Evolutionary conservation across 1,140 invertebrate species (phyloP), one percentile per base, ranked within the genome.

Genomic region (Battus philenor): DNA sequence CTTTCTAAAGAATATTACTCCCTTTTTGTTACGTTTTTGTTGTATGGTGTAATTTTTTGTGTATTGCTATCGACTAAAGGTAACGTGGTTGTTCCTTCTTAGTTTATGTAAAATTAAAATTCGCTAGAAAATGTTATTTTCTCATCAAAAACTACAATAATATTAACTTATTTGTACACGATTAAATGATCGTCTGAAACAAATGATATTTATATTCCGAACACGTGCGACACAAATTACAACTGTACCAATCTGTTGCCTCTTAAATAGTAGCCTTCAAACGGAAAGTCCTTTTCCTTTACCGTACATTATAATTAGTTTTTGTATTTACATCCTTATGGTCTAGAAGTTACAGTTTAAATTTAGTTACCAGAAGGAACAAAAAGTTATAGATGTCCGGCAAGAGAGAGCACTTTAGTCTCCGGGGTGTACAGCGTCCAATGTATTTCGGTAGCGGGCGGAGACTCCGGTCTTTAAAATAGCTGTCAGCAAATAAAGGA

Each of bases 401-500:
- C 44, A 53, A 51, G 36, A 30, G 51, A 41, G 47, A 52, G 50
- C 39, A 48, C 46, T 52, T 45, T 39, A 59, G 65, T 77, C 68
- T 75, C 68, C 51, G 49, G 74, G 70, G 72, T 48, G 50, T 51
- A 50, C 48, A 58, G 63, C 47, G 50, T 59, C 54, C 66, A 60
- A 76, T 72, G 75, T 69, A 77, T 80, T 70, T 51, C 52, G 48
- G 48, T 33, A 47, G 46, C 50, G 45, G 57, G 36, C 44, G 49
- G 50, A 43, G 49, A 38, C 48, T 61, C 62, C 60, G 64, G 57
- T 61, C 60, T 65, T 65, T 58, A 65, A 69, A 63, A 73, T 70
- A 70, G 71, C 69, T 64, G 63, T 73, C 67, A 71, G 70, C 61
- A 58, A 72, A 68, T 68, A 67, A 31, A 58, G 62, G 32, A 54